Percentiles rank a stretch among this genome's conserved stretches.
Conservation (phyloP, 2,113 vertebrate species). For the Gobius niger region DNA sequence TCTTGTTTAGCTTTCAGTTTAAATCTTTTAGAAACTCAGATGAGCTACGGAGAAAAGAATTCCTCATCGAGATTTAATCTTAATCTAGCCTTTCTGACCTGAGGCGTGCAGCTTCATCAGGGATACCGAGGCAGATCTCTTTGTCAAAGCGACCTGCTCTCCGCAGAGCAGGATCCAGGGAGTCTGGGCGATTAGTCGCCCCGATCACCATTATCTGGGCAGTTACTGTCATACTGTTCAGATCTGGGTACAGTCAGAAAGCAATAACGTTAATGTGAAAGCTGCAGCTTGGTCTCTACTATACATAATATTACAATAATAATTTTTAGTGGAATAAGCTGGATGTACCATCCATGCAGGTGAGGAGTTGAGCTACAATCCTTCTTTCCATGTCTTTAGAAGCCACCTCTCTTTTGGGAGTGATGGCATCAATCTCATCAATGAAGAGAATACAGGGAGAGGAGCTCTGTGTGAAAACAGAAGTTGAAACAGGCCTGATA, state of each 20-base stretch:
- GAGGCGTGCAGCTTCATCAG: conserved; percentile 87
- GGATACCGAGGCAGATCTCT: conserved; percentile 95
- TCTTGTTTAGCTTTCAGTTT: too few relatives aligned
- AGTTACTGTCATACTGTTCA: conserved; percentile 79
- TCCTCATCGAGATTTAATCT: neutral
- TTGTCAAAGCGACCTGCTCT: conserved; percentile 93
- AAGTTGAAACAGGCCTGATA: neutral
- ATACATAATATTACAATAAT: neutral
- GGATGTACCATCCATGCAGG: conserved; percentile 92
- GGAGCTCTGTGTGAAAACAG: conserved; percentile 69
- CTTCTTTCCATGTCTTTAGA: conserved; percentile 99
- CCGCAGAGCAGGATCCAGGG: conserved; percentile 91
- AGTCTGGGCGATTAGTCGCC: conserved; percentile 94
- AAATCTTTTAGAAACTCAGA: too few relatives aligned
- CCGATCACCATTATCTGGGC: conserved; percentile 91
- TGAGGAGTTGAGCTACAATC: conserved; percentile 95
- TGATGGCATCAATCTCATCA: conserved; percentile 97
- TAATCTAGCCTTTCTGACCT: conserved; percentile 71
- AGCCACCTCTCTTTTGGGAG: conserved; percentile 92
- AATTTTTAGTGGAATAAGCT: neutral
- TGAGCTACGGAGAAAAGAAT: neutral
- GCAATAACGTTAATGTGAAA: neutral
- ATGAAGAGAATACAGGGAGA: conserved; percentile 94
- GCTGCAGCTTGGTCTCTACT: neutral
- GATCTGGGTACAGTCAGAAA: conserved; percentile 70